Percentiles rank a stretch among this genome's conserved stretches.
Conservation (phyloP, 2,797 vertebrate species). For the Paramormyrops hopkinsi region DNA sequence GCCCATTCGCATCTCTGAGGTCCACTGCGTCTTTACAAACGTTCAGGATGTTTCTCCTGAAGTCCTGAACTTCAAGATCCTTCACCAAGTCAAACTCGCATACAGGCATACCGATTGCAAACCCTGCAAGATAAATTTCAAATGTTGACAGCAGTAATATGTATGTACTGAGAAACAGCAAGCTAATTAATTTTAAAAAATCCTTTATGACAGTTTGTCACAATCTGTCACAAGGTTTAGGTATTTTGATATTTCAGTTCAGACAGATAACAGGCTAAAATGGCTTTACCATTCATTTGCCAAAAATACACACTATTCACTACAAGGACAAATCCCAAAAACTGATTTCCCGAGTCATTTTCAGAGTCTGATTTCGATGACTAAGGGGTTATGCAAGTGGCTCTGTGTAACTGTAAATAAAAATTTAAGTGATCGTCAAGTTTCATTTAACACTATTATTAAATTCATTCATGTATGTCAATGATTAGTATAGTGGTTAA, state of each 20-base stretch:
- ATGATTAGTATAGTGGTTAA: background rate
- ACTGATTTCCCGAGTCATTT: background rate
- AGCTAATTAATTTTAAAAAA: background rate
- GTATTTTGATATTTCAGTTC: background rate
- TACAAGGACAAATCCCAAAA: background rate
- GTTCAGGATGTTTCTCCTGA: constrained; percentile 91
- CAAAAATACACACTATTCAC: background rate
- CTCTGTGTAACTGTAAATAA: background rate
- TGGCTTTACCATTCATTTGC: background rate
- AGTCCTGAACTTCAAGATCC: constrained; percentile 94
- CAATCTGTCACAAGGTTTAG: background rate
- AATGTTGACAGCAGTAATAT: background rate
- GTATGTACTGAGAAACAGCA: background rate
- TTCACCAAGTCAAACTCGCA: constrained; percentile 98
- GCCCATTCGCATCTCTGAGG: constrained; percentile 79
- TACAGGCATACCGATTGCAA: constrained; percentile 95
- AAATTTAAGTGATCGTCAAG: background rate
- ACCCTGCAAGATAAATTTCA: constrained; percentile 60
- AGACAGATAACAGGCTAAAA: background rate
- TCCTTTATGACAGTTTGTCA: background rate
- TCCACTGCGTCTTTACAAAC: constrained; percentile 97
- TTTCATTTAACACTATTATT: background rate
- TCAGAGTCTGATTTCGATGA: background rate
- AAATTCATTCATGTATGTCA: background rate
- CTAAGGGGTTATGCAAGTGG: background rate